Evolutionary conservation across 1,140 invertebrate species (phyloP).

Genomic region (Cydia pomonella): DNA sequence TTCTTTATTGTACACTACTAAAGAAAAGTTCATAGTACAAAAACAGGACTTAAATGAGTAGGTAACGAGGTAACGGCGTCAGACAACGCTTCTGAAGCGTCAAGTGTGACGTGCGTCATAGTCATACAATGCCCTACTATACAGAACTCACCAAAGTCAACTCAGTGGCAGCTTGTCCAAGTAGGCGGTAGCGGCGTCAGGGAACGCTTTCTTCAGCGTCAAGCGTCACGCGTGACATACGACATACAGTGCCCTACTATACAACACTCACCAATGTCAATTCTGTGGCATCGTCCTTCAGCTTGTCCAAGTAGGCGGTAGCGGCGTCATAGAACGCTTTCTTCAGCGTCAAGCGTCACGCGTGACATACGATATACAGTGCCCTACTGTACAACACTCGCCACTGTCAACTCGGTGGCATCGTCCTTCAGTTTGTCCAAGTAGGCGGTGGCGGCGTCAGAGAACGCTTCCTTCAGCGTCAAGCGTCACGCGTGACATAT

Average conservation of each 20-base stretch:
- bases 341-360: too few relatives aligned
- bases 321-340: constrained; percentile 40
- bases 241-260: neutral
- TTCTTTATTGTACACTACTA: too few relatives aligned
- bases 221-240: neutral
- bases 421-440: constrained; percentile 49
- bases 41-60: too few relatives aligned
- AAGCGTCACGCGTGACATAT: constrained; percentile 44
- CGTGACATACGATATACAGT: neutral
- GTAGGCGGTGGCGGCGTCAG: constrained; percentile 42
- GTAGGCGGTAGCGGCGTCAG: constrained; percentile 42
- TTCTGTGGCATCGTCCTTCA: constrained; percentile 48
- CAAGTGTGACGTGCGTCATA: neutral
- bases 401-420: constrained; percentile 49
- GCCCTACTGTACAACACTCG: constrained; percentile 37
- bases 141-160: constrained; percentile 50
- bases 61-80: constrained; percentile 35
- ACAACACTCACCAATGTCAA: constrained; percentile 51
- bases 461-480: constrained; percentile 31
- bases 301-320: constrained; percentile 43
- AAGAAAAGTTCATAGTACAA: too few relatives aligned
- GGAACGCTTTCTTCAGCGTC: constrained; percentile 28
- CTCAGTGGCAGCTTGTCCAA: constrained; percentile 46
- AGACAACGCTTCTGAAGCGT: constrained; percentile 35
- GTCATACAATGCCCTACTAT: too few relatives aligned